phyloP scores from a whole-genome alignment of 2,888 invertebrate genomes.

The Chrysodeixis includens region DNA sequence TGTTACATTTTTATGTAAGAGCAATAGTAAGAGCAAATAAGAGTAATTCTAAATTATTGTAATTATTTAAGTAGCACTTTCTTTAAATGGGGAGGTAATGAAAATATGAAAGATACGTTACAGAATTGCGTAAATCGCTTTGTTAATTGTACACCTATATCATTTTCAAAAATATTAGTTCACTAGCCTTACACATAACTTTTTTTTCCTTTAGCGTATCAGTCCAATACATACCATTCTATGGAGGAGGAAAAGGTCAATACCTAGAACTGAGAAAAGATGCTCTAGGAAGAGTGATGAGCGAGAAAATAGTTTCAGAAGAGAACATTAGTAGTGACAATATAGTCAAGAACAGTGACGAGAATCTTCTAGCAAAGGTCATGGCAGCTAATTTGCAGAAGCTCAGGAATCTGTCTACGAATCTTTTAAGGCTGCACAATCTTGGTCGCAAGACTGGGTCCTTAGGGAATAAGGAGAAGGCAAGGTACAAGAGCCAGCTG shows the following conservation, averaged over 20 bases:
- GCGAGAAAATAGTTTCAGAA: constrained; percentile 85
- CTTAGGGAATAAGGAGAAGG: constrained; percentile 87
- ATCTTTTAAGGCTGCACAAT: constrained; percentile 90
- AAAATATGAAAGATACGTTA: no score
- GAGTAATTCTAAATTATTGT: no score
- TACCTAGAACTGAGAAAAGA: constrained; percentile 90
- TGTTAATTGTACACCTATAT: no score
- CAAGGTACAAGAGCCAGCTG: constrained; percentile 88
- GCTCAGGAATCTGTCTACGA: constrained; percentile 89
- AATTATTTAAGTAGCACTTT: no score
- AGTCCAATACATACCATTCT: constrained; percentile 90
- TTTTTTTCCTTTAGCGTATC: constrained; percentile 67
- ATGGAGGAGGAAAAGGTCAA: constrained; percentile 93
- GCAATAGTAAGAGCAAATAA: no score
- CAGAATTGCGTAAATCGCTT: no score
- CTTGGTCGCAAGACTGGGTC: constrained; percentile 89
- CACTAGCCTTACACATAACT: not conserved
- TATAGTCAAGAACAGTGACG: constrained; percentile 78
- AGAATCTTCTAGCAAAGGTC: constrained; percentile 79
- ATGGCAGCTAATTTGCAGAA: constrained; percentile 89
- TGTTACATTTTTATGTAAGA: no score
- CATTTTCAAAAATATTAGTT: no score
- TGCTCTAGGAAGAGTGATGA: constrained; percentile 84
- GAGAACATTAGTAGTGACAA: constrained; percentile 82
- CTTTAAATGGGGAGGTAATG: no score